phyloP scores from a whole-genome alignment of 1,140 invertebrate species.

The Calliphora vicina region DNA sequence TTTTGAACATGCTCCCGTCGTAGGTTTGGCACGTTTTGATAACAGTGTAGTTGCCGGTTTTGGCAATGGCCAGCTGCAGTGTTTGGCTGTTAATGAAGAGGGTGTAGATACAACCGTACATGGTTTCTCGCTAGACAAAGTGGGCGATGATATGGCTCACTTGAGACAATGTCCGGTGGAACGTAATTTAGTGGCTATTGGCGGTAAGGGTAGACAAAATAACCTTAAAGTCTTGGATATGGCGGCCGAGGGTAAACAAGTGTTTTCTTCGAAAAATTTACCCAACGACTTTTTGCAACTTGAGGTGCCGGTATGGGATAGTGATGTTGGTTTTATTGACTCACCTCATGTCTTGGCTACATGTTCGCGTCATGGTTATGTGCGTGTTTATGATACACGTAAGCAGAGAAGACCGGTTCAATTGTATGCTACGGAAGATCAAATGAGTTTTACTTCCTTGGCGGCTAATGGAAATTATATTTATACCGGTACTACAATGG shows the following conservation, averaged over 20 bases:
- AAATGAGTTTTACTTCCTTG: constrained; percentile 58
- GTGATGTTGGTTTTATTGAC: constrained; percentile 71
- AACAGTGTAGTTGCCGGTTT: constrained; percentile 55
- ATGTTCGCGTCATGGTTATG: constrained; percentile 76
- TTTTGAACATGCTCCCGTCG: constrained; percentile 49
- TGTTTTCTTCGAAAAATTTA: constrained; percentile 70
- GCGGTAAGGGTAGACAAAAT: constrained; percentile 67
- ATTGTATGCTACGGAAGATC: constrained; percentile 55
- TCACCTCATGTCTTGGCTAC: constrained; percentile 66
- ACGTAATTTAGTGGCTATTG: constrained; percentile 57
- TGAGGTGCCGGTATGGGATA: constrained; percentile 80
- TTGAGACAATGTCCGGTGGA: constrained; percentile 63
- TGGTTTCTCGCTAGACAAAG: constrained; percentile 37
- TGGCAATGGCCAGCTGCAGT: constrained; percentile 54
- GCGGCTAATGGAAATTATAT: constrained; percentile 52
- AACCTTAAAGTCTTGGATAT: constrained; percentile 67
- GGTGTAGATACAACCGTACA: constrained; percentile 14
- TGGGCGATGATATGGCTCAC: constrained; percentile 56
- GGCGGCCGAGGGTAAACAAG: constrained; percentile 56
- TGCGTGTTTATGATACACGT: constrained; percentile 63
- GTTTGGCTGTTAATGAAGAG: constrained; percentile 37
- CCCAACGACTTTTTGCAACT: constrained; percentile 78
- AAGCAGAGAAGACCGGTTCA: constrained; percentile 60
- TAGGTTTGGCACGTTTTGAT: constrained; percentile 54
- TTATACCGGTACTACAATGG: constrained; percentile 61